A percentile compares a stretch with the other conserved stretches of the same genome.
phyloP scores from a whole-genome alignment of 2,888 invertebrate species.

The Balanococcus diminutus region DNA sequence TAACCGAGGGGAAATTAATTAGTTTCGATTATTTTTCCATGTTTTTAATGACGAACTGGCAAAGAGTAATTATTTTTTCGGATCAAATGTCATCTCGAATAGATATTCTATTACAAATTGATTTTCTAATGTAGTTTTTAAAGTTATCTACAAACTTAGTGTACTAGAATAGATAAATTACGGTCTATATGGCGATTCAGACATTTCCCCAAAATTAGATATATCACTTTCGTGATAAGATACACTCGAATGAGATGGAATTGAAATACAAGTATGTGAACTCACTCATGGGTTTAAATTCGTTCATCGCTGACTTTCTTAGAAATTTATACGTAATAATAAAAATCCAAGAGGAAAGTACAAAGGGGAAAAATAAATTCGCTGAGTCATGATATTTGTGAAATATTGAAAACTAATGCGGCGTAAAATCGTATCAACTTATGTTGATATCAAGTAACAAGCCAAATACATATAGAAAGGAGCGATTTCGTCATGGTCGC shows the following conservation, averaged over 20 bases:
- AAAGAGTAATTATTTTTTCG: too few relatives aligned
- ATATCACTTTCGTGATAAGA: neutral
- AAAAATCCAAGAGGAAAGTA: neutral
- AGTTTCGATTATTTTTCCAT: neutral
- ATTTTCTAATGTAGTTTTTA: too few relatives aligned
- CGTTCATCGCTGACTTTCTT: neutral
- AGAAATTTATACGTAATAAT: neutral
- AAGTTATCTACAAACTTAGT: neutral
- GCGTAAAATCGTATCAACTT: neutral
- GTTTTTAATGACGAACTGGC: too few relatives aligned
- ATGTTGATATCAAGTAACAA: neutral
- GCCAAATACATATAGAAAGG: neutral
- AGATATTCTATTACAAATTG: neutral
- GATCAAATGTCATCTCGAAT: too few relatives aligned
- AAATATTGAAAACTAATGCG: neutral
- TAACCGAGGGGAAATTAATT: neutral
- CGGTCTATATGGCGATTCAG: neutral
- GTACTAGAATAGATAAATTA: neutral
- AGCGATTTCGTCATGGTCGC: too few relatives aligned
- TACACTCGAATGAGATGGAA: neutral
- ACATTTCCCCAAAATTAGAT: neutral
- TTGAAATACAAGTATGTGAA: neutral
- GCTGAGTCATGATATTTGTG: neutral
- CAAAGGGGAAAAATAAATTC: neutral
- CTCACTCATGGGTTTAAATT: neutral